Base-by-base conservation (phyloP, 2,888 invertebrate species). In the Plebejus argus region DNA sequence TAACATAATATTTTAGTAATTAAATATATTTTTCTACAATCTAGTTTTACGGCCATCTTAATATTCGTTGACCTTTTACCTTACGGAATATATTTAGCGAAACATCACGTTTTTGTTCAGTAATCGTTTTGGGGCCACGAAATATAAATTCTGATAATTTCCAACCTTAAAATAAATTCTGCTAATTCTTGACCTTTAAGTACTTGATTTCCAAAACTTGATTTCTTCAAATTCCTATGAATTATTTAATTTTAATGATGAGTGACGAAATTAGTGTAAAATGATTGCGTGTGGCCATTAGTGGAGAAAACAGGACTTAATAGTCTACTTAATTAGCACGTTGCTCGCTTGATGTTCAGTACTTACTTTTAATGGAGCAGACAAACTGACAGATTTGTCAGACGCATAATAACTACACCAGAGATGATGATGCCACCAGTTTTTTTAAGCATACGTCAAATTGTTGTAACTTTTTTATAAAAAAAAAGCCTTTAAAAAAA, bases 181-280 rank as follows among this genome's bases (percentile, higher is more conserved):
- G 28, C 1, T 28, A 66, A 15, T 15, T 33, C 33, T 66, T 66
- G 33, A 66, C 66, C 66, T 66, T 66, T 66, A n/a, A n/a, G n/a
- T n/a, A 28, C 66, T 15, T 28, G 28, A 66, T 28, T 66, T 66
- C 33, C 15, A 66, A 6, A 66, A 66, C 66, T 28, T 28, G 66
- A 66, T 66, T 66, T 28, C 66, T 28, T 33, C 18, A 66, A 66
- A 66, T 66, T 33, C 28, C 66, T 33, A 28, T 66, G 66, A 66
- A 66, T 66, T 66, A 66, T 66, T 66, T 15, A 66, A 66, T 66
- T 66, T 66, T 66, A 66, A 66, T 66, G 28, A 66, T 66, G 28
- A 28, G 28, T 66, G 5, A 18, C 66, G 66, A 66, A 66, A 66
- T 66, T 66, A 15, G 33, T 66, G 66, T 66, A 66, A 66, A 28